Base-by-base conservation (phyloP, 2,888 invertebrate species). In the Leucoma salicis region DNA sequence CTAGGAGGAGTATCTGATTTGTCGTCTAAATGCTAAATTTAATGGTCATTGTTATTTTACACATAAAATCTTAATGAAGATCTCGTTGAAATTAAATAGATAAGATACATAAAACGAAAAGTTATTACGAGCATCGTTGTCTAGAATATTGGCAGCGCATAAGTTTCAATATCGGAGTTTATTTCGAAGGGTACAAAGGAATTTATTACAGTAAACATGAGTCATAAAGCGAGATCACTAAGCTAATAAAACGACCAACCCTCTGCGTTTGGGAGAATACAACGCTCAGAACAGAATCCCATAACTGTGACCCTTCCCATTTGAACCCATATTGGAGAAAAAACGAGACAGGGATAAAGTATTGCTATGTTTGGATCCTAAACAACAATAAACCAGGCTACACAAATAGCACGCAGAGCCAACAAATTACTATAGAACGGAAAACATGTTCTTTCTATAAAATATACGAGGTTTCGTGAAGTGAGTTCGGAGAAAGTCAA, bases 161-260 rank as follows among this genome's bases (percentile, higher is more conserved):
- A 70, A 68, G 66, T 67, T 74, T 71, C 71, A 73, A 74, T 74
- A 69, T 63, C 57, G 54, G 50, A 66, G 55, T 65, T 65, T 59
- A 63, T 67, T 69, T 56, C 40, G 53, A 57, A 63, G 57, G 51
- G 54, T 66, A 71, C 53, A 53, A 67, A 66, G 65, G 56, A 70
- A 67, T 76, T 79, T 78, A 78, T 74, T 71, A 66, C 73, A 70
- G 70, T 65, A 68, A 77, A 77, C 76, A 77, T 74, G 75, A 68
- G 65, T 76, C 78, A 76, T 83, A 82, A 82, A 82, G 68, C 66
- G 65, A 76, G 79, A 79, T 78, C 76, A 71, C 68, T 66, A 65
- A 58, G 67, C 75, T 73, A 75, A 81, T 82, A 81, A 82, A 81
- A 78, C 61, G 63, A 61, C 67, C 70, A 65, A 66, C 73, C 67